Percentiles rank a stretch among this genome's conserved stretches.
These are phyloP conservation scores for Cheirogaleus major DNA, from an alignment of 2,797 vertebrate species.

Conservation along the genomic window DNA sequence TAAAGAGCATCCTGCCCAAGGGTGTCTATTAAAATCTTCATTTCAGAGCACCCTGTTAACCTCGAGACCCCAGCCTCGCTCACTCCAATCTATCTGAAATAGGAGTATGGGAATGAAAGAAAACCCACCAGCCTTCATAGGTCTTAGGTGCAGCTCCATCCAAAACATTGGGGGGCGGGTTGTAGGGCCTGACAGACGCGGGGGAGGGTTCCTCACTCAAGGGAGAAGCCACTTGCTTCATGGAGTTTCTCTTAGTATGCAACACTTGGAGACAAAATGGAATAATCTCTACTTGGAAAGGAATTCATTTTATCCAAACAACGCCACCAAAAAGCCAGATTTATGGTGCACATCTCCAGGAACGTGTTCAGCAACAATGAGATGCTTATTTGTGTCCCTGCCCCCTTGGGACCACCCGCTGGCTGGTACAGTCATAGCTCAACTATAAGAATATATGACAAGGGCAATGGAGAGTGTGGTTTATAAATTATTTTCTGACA, in stretches of 20 bases:
- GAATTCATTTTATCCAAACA: conserved; percentile 66
- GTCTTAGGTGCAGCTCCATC: background rate
- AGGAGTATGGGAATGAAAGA: background rate
- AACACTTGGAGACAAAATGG: conserved; percentile 31
- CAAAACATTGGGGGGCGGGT: background rate
- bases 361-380: conserved; percentile 23
- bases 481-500: conserved; percentile 53
- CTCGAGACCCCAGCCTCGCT: background rate
- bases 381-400: background rate
- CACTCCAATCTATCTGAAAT: background rate
- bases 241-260: background rate
- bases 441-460: conserved; percentile 30
- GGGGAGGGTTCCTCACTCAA: background rate
- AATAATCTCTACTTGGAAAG: conserved; percentile 22
- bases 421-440: conserved; percentile 37
- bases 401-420: background rate
- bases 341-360: conserved; percentile 59
- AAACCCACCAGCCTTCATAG: background rate
- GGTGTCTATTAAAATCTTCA: conserved; percentile 15
- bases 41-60: conserved; percentile 31
- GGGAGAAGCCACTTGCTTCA: background rate
- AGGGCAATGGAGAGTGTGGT: background rate
- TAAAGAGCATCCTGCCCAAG: background rate
- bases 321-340: conserved; percentile 61
- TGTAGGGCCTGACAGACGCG: background rate